Conservation (phyloP, 2,113 vertebrate genomes). For the Rallus limicola region DNA sequence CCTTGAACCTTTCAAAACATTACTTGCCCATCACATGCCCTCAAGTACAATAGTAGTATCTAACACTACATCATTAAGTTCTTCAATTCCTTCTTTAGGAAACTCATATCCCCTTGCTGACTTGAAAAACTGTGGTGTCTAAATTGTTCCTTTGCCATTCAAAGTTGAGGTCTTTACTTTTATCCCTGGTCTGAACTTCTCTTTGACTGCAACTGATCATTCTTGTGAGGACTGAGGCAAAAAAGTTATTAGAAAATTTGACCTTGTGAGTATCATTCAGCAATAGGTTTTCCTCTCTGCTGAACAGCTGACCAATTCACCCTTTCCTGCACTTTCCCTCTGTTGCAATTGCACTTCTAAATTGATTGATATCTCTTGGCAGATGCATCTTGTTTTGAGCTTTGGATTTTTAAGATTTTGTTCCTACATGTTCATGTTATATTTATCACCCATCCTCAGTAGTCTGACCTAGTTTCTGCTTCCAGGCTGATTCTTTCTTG, state of each 20-base stretch:
- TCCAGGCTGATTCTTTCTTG: not conserved
- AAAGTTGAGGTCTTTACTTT: not conserved
- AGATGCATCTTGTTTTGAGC: constrained; percentile 23
- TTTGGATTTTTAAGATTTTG: constrained; percentile 20
- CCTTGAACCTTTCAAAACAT: not conserved
- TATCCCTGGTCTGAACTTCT: not conserved
- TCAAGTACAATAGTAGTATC: not conserved
- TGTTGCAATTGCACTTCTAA: not conserved
- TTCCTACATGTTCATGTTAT: constrained; percentile 37
- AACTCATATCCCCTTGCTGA: not conserved
- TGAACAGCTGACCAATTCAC: constrained; percentile 6
- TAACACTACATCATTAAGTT: not conserved
- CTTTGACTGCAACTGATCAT: not conserved
- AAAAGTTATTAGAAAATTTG: not conserved
- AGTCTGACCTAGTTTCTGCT: constrained; percentile 57
- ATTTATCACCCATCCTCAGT: constrained; percentile 29
- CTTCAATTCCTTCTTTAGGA: not conserved
- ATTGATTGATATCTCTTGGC: constrained; percentile 40
- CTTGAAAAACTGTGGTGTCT: not conserved
- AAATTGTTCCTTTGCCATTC: not conserved
- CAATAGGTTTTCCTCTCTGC: not conserved
- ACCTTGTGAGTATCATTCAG: not conserved
- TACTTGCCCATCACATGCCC: not conserved
- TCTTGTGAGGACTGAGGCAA: not conserved
- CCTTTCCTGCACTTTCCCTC: not conserved